Base-by-base conservation (phyloP, 1,140 invertebrate genomes). In the Drosophila chauvacae region DNA sequence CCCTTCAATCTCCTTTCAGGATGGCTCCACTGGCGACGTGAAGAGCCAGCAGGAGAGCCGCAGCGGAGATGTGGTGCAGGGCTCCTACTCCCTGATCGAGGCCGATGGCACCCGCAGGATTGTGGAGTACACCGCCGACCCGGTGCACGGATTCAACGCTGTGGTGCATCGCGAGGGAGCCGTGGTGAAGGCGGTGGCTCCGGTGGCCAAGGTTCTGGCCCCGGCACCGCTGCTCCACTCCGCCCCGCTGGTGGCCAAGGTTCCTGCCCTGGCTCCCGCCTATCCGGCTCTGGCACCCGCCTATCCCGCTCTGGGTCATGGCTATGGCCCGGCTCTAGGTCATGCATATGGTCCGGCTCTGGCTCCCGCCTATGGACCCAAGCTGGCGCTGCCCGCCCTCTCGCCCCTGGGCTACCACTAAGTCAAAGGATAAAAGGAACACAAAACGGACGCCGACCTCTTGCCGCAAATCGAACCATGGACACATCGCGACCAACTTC, bases 21-120 rank as follows among this genome's bases (percentile, higher is more conserved):
- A 95, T 83, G 81, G 92, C 4, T 91, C 93, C 66, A 95, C 93
- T 64, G 94, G 95, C 10, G 94, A 95, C 79, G 93, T 93, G 55
- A 95, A 95, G 92, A 93, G 92, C 55, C 94, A 95, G 84, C 93
- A 94, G 87, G 94, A 95, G 93, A 93, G 90, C 42, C 93, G 94
- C 47, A 93, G 93, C 58, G 94, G 94, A 20, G 94, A 95, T 80
- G 92, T 93, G 16, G 94, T 95, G 39, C 92, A 94, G 70, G 95
- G 95, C 37, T 92, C 91, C 39, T 95, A 95, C 84, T 94, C 93
- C 5, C 78, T 94, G 23, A 93, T 94, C n/a, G 94, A 95, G 72
- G 93, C 94, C 20, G 94, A 95, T 72, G 94, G 94, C 56, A 94
- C 93, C 5, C 90, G 93, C 18, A 82, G 94, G 47, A 93, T 93